Conservation (phyloP, 2,113 vertebrate genomes). For the Dipodomys ordii region DNA sequence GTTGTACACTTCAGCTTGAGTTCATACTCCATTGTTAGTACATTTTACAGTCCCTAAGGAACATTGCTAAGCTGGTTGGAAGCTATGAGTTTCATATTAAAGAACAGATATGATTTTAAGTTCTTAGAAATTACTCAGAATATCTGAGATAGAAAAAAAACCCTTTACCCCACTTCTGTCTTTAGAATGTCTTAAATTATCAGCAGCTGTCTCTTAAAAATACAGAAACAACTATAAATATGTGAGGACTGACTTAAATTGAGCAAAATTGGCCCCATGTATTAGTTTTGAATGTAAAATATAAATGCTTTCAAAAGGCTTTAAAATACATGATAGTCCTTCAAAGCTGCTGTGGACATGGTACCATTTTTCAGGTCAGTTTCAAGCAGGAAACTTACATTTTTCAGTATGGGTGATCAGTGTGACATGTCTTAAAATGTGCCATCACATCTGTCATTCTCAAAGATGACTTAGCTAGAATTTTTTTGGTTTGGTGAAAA, state of each 20-base stretch:
- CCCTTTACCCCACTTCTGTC: constrained; percentile 71
- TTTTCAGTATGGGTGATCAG: neutral
- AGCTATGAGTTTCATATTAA: constrained; percentile 59
- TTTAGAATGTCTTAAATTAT: constrained; percentile 46
- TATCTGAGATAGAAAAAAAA: constrained; percentile 64
- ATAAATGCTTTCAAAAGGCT: neutral
- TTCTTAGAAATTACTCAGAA: constrained; percentile 59
- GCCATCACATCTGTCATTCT: constrained; percentile 31
- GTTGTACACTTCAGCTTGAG: neutral
- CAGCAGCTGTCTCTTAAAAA: constrained; percentile 39
- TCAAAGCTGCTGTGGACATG: neutral
- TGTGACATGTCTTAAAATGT: neutral
- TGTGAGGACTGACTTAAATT: constrained; percentile 8
- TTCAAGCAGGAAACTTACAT: constrained; percentile 46
- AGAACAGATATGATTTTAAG: constrained; percentile 46
- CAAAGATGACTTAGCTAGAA: neutral
- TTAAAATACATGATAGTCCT: constrained; percentile 20
- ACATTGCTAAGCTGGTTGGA: constrained; percentile 53
- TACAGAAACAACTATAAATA: neutral
- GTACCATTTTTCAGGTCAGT: neutral
- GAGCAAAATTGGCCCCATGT: constrained; percentile 30
- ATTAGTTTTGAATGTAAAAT: constrained; percentile 26
- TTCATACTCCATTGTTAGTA: constrained; percentile 55
- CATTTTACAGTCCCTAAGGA: constrained; percentile 63
- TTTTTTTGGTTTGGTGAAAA: constrained; percentile 46